These are phyloP conservation scores for Platysteira castanea DNA, from an alignment of 2,113 vertebrate species.

Conservation along the genomic window DNA sequence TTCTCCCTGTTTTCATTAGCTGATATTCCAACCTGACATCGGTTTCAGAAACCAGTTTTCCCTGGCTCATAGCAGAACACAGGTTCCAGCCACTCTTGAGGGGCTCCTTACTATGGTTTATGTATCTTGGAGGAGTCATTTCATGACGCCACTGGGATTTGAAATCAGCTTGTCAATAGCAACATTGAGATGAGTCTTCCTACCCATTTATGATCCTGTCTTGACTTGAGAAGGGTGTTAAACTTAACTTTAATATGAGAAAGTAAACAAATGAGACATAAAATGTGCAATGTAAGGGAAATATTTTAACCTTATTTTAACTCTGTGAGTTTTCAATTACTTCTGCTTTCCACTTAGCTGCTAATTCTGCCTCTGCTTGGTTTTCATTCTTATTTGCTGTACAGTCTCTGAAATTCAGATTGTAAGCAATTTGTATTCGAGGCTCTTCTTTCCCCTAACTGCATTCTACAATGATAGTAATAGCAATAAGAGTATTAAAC, in stretches of 20 bases:
- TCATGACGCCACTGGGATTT: not conserved
- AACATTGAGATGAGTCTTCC: not conserved
- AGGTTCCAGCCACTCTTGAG: not conserved
- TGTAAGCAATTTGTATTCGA: not conserved
- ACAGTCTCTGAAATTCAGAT: conserved; percentile 16
- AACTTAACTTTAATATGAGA: not conserved
- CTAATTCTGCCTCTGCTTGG: not conserved
- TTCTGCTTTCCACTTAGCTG: not conserved
- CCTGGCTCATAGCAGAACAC: not conserved
- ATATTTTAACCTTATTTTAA: not conserved
- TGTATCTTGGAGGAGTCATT: not conserved
- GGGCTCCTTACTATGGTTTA: not conserved
- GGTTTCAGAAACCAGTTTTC: not conserved
- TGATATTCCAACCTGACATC: not conserved
- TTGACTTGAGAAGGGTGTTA: not conserved
- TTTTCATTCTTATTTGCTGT: conserved; percentile 26
- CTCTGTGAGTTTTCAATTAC: not conserved
- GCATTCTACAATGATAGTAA: not conserved
- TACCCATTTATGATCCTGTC: not conserved
- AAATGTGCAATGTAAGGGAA: not conserved
- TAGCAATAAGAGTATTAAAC: not conserved
- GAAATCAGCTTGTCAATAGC: conserved; percentile 18
- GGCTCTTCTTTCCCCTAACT: not conserved
- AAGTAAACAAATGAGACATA: not conserved
- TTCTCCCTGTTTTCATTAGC: not conserved